phyloP scores from a whole-genome alignment of 2,797 vertebrate species.

The Sitta carolinensis region DNA sequence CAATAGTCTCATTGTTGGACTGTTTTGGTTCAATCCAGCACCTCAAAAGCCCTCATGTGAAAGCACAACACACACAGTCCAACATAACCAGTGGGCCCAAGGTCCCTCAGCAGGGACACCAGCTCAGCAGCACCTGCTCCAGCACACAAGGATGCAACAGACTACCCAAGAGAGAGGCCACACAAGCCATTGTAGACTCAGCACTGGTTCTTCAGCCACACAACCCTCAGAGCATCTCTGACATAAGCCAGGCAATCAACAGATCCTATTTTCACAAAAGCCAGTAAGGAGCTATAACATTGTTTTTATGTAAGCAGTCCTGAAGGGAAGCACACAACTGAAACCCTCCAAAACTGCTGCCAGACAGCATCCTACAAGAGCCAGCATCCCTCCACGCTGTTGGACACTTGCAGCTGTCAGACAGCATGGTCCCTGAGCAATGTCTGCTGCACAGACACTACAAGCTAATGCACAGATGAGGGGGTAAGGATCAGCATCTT shows the following conservation, averaged over 20 bases:
- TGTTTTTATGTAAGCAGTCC: background rate
- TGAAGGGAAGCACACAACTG: background rate
- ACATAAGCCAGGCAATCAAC: background rate
- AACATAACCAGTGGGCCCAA: background rate
- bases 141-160: background rate
- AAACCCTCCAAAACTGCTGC: background rate
- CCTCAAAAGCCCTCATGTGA: background rate
- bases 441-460: background rate
- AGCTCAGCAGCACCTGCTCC: background rate
- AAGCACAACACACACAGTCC: background rate
- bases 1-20: background rate
- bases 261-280: background rate
- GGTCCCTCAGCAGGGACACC: background rate
- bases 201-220: background rate
- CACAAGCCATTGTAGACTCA: background rate
- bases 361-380: background rate
- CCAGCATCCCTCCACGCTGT: background rate
- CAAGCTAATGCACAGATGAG: background rate
- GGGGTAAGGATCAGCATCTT: background rate
- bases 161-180: background rate
- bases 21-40: background rate
- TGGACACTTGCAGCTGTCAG: background rate
- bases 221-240: background rate
- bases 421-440: accelerated
- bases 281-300: background rate